These are phyloP conservation scores for Macroglossus sobrinus DNA, from an alignment of 2,113 vertebrate species.

Conservation along the genomic window DNA sequence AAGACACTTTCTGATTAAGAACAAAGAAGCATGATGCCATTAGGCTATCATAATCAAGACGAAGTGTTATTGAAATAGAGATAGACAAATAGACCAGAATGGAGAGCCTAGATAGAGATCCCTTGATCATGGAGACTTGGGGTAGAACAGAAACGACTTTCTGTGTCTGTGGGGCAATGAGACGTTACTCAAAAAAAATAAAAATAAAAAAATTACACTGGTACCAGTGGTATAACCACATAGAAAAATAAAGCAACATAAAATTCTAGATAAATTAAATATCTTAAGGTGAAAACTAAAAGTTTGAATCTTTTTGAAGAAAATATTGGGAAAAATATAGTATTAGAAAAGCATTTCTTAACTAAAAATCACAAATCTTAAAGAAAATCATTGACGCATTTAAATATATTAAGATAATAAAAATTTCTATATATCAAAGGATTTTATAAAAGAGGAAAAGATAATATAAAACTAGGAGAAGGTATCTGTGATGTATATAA, in stretches of 20 bases:
- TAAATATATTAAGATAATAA: neutral
- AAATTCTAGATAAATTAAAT: conserved; percentile 1
- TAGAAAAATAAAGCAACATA: neutral
- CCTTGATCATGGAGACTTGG: neutral
- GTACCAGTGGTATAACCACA: neutral
- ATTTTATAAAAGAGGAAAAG: neutral
- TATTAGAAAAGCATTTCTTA: neutral
- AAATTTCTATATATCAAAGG: neutral
- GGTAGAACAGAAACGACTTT: neutral
- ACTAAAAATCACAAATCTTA: neutral
- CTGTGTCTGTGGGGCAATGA: neutral
- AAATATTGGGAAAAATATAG: neutral
- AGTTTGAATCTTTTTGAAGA: neutral
- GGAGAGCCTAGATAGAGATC: neutral
- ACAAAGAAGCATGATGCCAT: neutral
- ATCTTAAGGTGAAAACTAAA: conserved; percentile 33
- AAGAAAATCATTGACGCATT: neutral
- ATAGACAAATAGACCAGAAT: neutral
- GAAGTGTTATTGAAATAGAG: neutral
- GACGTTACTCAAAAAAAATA: neutral
- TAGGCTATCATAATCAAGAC: neutral
- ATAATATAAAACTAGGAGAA: neutral
- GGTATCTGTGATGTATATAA: neutral
- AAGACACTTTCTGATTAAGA: neutral
- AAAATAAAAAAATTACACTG: neutral